phyloP scores from a whole-genome alignment of 2,113 vertebrate species.

The Vombatus ursinus region DNA sequence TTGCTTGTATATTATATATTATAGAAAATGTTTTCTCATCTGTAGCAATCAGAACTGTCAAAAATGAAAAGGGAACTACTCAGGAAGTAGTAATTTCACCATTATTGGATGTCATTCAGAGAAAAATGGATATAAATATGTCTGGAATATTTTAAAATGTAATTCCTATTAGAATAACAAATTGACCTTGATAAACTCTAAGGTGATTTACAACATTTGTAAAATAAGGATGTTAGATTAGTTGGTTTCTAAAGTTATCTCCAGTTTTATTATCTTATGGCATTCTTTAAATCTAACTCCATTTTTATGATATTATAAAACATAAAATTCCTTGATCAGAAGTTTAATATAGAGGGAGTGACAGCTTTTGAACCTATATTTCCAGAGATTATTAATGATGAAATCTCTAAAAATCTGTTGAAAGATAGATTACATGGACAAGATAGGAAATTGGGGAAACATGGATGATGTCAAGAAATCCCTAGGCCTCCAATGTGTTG shows the following conservation, averaged over 20 bases:
- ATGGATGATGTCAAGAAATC: not conserved
- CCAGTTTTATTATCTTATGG: not conserved
- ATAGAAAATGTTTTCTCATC: not conserved
- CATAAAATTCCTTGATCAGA: not conserved
- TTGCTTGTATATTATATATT: not conserved
- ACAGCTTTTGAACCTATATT: not conserved
- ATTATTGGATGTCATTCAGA: not conserved
- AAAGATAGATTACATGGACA: not conserved
- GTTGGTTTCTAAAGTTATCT: not conserved
- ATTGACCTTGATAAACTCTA: not conserved
- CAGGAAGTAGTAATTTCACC: not conserved
- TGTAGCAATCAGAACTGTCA: not conserved
- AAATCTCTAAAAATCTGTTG: not conserved
- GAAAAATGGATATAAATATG: not conserved
- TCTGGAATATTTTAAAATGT: not conserved
- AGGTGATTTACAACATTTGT: not conserved
- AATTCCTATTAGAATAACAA: not conserved
- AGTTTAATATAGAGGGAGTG: not conserved
- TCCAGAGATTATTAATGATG: not conserved
- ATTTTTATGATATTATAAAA: not conserved
- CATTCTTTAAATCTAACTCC: not conserved
- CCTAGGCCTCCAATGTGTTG: not conserved
- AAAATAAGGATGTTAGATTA: not conserved
- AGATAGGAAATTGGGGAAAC: not conserved
- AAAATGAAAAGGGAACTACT: not conserved